A percentile compares a stretch with the other conserved stretches of the same genome.
Evolutionary conservation across 2,113 vertebrate species (phyloP).

Genomic region (Calypte anna): DNA sequence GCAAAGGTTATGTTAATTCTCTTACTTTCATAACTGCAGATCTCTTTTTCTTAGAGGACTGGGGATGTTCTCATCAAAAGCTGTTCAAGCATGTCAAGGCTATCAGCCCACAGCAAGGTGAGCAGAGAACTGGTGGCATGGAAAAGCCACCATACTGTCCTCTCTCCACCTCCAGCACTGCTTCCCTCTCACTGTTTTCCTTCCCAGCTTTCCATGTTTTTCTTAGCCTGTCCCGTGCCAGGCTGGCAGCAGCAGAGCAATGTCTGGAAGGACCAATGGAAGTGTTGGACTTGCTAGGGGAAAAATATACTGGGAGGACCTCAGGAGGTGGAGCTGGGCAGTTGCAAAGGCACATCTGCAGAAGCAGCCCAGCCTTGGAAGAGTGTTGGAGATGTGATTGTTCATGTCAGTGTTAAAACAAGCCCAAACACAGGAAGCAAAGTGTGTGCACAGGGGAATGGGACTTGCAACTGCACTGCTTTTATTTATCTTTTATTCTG

Average conservation of each 20-base stretch:
- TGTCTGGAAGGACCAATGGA: background rate
- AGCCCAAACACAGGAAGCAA: background rate
- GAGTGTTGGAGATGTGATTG: background rate
- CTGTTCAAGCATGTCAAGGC: background rate
- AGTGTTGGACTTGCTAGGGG: background rate
- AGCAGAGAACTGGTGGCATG: background rate
- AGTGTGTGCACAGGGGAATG: background rate
- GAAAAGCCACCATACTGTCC: background rate
- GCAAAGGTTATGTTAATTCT: background rate
- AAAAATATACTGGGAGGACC: background rate
- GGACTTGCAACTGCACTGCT: background rate
- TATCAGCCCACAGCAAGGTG: background rate
- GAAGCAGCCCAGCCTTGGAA: background rate
- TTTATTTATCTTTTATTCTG: background rate
- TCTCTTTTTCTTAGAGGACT: background rate
- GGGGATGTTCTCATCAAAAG: background rate
- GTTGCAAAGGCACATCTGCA: background rate
- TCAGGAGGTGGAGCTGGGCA: fast-evolving
- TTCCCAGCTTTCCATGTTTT: background rate
- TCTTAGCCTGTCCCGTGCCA: background rate
- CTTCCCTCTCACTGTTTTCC: background rate
- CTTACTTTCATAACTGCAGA: background rate
- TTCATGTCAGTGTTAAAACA: background rate
- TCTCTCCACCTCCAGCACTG: background rate
- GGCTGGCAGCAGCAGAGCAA: background rate